phyloP scores from a whole-genome alignment of 2,888 invertebrate species.

The Agrotis exclamationis region DNA sequence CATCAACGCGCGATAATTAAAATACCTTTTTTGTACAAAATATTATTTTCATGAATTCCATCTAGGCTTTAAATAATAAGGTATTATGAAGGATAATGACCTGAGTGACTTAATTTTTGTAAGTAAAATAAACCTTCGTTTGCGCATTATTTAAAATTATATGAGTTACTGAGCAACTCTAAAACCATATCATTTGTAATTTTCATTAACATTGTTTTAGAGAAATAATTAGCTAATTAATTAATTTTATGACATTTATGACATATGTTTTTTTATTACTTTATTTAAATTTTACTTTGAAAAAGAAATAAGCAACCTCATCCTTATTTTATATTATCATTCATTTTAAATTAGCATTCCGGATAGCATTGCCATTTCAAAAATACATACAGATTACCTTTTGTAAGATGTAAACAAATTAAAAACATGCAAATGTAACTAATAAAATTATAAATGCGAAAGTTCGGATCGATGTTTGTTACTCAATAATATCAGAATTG shows the following conservation, averaged over 20 bases:
- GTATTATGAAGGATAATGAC: background rate
- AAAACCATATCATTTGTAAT: background rate
- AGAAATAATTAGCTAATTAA: background rate
- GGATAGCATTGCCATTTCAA: background rate
- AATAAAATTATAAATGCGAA: no score
- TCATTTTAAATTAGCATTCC: background rate
- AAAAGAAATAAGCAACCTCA: background rate
- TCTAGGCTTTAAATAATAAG: background rate
- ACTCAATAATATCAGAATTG: no score
- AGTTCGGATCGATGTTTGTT: no score
- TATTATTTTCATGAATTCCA: background rate
- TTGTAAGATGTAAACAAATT: background rate
- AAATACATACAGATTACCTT: background rate
- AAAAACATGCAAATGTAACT: no score
- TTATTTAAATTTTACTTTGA: no score
- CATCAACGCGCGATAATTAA: conserved; percentile 57
- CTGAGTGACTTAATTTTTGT: background rate
- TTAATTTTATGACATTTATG: background rate
- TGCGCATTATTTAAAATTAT: background rate
- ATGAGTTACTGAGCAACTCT: background rate
- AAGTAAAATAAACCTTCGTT: background rate
- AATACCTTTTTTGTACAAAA: fast-evolving
- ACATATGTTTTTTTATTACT: no score
- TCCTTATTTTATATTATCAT: background rate
- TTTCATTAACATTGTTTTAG: background rate